These are phyloP conservation scores for Melanotaenia trifasciata DNA, from an alignment of 2,797 vertebrate genomes.

Conservation along the genomic window DNA sequence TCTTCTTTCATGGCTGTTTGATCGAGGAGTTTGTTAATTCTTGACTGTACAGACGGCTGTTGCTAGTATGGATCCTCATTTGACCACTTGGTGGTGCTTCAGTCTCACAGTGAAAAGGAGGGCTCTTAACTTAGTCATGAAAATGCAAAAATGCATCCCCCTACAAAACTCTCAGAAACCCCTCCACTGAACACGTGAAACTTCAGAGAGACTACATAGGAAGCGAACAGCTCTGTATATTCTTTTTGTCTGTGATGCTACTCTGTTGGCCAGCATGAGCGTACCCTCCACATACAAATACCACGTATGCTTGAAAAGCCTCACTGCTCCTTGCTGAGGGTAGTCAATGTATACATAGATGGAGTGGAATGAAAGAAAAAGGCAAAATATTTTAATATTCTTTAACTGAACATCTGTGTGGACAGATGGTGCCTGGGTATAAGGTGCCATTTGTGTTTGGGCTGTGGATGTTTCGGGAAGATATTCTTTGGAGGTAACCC, in stretches of 20 bases:
- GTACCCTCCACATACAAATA: slow-evolving; percentile 68
- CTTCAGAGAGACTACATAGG: slow-evolving; percentile 65
- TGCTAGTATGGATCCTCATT: slow-evolving; percentile 53
- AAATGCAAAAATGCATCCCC: slow-evolving; percentile 62
- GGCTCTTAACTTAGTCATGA: slow-evolving; percentile 62
- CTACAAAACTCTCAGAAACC: slow-evolving; percentile 57
- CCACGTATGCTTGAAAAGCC: slow-evolving; percentile 64
- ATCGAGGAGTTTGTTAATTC: slow-evolving; percentile 49
- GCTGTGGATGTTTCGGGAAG: slow-evolving; percentile 31
- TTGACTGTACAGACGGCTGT: slow-evolving; percentile 50
- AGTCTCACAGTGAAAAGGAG: slow-evolving; percentile 84
- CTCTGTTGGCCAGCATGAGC: slow-evolving; percentile 65
- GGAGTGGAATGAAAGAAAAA: slow-evolving; percentile 25
- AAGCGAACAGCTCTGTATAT: slow-evolving; percentile 47
- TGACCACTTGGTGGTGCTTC: slow-evolving; percentile 79
- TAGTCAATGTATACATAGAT: slow-evolving; percentile 10
- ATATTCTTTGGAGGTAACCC: slow-evolving; percentile 63
- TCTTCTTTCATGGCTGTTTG: slow-evolving; percentile 70
- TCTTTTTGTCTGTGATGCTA: slow-evolving; percentile 62
- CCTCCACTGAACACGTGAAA: slow-evolving; percentile 50
- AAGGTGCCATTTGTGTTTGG: slow-evolving; percentile 47
- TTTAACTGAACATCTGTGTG: slow-evolving; percentile 30
- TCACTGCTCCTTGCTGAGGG: slow-evolving; percentile 49
- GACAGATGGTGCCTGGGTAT: slow-evolving; percentile 58
- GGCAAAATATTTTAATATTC: slow-evolving; percentile 29